A percentile compares a stretch with the other conserved stretches of the same genome.
phyloP scores from a whole-genome alignment of 2,113 vertebrate genomes.

The Condylura cristata region DNA sequence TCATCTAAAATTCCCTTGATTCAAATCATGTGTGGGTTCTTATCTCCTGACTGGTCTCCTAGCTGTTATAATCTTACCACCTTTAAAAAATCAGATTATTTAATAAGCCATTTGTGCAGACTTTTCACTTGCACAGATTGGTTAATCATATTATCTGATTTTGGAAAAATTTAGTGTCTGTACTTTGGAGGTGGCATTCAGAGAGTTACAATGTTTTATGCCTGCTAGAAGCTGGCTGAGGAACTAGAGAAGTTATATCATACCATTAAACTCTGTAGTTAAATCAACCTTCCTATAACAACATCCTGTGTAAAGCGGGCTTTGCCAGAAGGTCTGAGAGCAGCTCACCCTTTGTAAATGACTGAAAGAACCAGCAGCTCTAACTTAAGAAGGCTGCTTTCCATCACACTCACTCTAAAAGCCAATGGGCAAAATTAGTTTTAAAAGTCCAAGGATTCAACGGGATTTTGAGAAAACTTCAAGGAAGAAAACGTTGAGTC shows the following conservation, averaged over 20 bases:
- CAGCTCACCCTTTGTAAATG: background rate
- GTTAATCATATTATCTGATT: background rate
- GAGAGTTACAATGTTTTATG: background rate
- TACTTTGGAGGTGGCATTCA: background rate
- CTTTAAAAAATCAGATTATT: background rate
- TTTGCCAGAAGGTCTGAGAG: background rate
- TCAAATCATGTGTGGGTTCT: background rate
- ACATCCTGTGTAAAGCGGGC: background rate
- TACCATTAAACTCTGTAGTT: background rate
- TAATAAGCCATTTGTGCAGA: background rate
- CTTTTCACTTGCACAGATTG: background rate
- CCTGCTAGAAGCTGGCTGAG: background rate
- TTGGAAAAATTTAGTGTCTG: background rate
- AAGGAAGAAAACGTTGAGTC: slow-evolving; percentile 28
- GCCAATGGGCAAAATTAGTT: background rate
- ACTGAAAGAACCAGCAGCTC: background rate
- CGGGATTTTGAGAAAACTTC: background rate
- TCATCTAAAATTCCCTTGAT: background rate
- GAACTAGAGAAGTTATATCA: background rate
- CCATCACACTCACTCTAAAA: background rate
- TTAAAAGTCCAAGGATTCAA: slow-evolving; percentile 3
- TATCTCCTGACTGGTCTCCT: background rate
- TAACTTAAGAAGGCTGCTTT: slow-evolving; percentile 5
- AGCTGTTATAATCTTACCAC: background rate
- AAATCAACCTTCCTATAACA: background rate